Conservation (phyloP, 2,888 invertebrate species). For the Bugula neritina region DNA sequence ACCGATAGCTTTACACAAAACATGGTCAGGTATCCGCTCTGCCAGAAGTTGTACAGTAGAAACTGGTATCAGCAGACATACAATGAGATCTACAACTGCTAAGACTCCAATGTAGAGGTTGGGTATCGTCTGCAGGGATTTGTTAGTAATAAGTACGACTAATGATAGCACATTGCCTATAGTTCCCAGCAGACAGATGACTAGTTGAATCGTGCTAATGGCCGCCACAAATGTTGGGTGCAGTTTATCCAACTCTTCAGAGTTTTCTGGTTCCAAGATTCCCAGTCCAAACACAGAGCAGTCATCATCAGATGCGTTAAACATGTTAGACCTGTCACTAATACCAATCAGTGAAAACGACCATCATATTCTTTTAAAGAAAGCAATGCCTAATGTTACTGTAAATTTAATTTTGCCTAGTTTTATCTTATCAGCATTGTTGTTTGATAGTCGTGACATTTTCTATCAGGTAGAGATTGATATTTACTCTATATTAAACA, state of each 20-base stretch:
- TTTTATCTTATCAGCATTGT: background rate
- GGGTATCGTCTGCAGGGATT: slow-evolving; percentile 11
- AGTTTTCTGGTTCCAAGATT: background rate
- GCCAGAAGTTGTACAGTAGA: slow-evolving; percentile 7
- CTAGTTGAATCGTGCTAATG: background rate
- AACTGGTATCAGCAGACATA: slow-evolving; percentile 6
- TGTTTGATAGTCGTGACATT: background rate
- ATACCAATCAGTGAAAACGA: no score
- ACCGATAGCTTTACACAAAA: slow-evolving; percentile 9
- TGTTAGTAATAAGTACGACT: slow-evolving; percentile 14
- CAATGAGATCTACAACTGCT: background rate
- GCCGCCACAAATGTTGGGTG: background rate
- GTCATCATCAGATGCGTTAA: background rate
- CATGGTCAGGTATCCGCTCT: background rate
- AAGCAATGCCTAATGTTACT: no score
- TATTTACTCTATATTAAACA: no score
- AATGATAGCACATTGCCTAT: background rate
- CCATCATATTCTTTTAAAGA: no score
- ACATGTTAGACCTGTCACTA: no score
- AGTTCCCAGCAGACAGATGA: background rate
- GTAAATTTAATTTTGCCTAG: no score
- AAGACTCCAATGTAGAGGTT: slow-evolving; percentile 21
- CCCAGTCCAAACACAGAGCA: background rate
- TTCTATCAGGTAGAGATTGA: no score
- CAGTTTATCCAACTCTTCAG: background rate